Evolutionary conservation across 2,888 invertebrate genomes (phyloP), one percentile per base, ranked within the genome.

Genomic region (Cyaniris semiargus): DNA sequence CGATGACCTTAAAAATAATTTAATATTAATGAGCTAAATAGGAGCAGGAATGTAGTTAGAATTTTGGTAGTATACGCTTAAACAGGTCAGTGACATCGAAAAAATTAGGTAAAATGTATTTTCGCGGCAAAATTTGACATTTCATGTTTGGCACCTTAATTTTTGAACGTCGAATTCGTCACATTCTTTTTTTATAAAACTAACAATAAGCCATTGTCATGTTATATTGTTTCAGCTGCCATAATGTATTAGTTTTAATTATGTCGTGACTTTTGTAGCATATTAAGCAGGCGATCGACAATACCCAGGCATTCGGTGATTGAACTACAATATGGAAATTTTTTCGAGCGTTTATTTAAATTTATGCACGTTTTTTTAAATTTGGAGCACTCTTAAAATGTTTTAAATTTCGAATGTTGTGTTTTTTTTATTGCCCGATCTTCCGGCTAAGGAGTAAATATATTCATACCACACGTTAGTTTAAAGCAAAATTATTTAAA

Each of bases 171-270:
- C 27, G 66, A 66, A 66, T 66, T 66, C 27, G 66, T 6, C 21
- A 6, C 27, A 66, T 66, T 66, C 0, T 66, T 66, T 66, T 66
- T 66, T 15, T 31, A 21, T 66, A 31, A 66, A 15, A 66, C 3
- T 71, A 38, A 34, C 38, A 38, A 21, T 38, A n/a, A 71, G 38
- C n/a, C 38, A 71, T 71, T 71, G 38, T 38, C 71, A 38, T 13
- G 21, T 38, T 38, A 18, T 71, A 38, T 71, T 71, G 71, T 71
- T 71, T 38, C 71, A 71, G 34, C 34, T 38, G 38, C n/a, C 21
- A 21, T 71, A 38, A 21, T 70, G n/a, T 70, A 38, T 70, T 70
- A 70, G 34, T 71, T 71, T 71, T n/a, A 71, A 71, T 71, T 38
- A 71, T 71, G 71, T 38, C 71, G 71, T 71, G 71, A 21, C 71